Conservation (phyloP, 2,113 vertebrate species). For the Dasyprocta punctata region DNA sequence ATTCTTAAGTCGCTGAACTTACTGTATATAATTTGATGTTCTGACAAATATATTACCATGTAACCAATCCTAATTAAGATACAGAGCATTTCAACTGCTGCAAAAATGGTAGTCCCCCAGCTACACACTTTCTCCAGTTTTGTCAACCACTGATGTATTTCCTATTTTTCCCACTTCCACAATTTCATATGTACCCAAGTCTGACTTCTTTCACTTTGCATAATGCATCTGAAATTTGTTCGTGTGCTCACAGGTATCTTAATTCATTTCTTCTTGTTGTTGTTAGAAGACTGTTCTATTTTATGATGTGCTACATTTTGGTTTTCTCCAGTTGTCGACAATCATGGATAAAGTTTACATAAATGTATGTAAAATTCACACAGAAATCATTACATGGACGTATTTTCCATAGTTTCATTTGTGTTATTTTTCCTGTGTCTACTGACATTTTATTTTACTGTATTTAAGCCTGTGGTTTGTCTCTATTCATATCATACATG, state of each 20-base stretch:
- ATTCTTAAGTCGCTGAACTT: background rate
- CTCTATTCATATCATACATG: background rate
- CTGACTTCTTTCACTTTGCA: conserved; percentile 16
- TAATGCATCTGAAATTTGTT: conserved; percentile 5
- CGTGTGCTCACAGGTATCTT: background rate
- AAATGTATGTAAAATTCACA: conserved; percentile 5
- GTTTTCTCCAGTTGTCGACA: background rate
- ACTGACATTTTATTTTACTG: background rate
- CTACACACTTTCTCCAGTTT: background rate
- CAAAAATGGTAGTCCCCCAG: background rate
- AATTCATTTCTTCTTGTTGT: background rate
- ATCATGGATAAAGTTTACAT: conserved; percentile 29
- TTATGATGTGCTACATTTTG: background rate
- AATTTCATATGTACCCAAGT: background rate
- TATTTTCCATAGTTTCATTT: conserved; percentile 9
- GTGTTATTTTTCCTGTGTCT: background rate
- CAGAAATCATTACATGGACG: background rate
- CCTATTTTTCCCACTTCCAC: background rate
- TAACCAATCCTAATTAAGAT: background rate
- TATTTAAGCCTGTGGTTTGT: background rate
- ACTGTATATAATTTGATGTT: background rate
- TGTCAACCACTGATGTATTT: background rate
- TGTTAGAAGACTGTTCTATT: background rate
- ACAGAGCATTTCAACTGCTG: background rate
- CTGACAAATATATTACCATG: background rate